These are phyloP conservation scores for Equus quagga DNA, from an alignment of 2,113 vertebrate genomes.

Conservation along the genomic window DNA sequence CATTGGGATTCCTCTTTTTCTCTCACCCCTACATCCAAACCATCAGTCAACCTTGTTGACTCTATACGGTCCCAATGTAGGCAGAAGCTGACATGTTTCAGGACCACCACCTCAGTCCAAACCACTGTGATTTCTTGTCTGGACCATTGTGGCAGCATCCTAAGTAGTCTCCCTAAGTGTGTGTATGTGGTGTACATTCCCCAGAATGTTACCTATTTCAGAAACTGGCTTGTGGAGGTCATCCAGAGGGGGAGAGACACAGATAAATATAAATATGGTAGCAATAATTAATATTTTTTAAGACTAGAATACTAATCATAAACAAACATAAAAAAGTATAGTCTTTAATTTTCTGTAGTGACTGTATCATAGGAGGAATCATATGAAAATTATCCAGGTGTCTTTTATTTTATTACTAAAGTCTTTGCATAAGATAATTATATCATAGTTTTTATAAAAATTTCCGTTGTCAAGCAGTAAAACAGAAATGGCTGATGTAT, in stretches of 20 bases:
- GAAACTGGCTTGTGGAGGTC: not conserved
- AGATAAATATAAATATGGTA: not conserved
- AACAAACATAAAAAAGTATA: not conserved
- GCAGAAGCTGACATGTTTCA: not conserved
- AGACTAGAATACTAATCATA: not conserved
- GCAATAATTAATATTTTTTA: not conserved
- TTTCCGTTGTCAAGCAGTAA: not conserved
- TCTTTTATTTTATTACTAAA: not conserved
- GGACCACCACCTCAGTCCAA: not conserved
- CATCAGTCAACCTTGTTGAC: not conserved
- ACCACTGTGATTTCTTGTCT: not conserved
- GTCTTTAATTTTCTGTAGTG: not conserved
- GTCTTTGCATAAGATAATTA: not conserved
- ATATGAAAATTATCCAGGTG: not conserved
- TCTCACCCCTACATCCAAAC: not conserved
- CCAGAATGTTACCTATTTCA: not conserved
- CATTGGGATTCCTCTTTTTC: not conserved
- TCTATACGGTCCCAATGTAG: not conserved
- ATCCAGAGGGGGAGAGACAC: not conserved
- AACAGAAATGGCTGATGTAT: not conserved
- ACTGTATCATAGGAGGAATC: not conserved
- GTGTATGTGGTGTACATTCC: not conserved
- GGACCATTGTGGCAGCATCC: too few relatives aligned
- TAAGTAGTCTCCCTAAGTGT: not conserved
- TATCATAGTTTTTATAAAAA: not conserved